phyloP scores from a whole-genome alignment of 2,113 vertebrate genomes.

The Prochilodus magdalenae region DNA sequence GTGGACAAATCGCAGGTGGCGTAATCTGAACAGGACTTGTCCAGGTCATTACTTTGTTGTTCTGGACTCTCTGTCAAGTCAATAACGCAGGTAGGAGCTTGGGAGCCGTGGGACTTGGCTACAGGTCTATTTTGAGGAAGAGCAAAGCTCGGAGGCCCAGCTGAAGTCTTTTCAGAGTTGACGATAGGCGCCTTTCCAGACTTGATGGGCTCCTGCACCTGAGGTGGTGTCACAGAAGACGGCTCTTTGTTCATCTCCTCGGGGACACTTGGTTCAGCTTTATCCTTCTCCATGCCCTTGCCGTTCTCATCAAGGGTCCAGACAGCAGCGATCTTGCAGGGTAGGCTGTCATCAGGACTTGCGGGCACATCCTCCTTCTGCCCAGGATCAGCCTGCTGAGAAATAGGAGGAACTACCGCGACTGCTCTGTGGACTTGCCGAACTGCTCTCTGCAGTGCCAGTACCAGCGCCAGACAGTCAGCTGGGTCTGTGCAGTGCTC shows the following conservation, averaged over 20 bases:
- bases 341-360: constrained; percentile 4
- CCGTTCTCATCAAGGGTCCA: not conserved
- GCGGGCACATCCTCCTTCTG: not conserved
- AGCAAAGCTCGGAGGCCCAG: not conserved
- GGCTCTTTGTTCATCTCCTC: not conserved
- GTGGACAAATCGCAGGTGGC: constrained; percentile 23
- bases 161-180: not conserved
- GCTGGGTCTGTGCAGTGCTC: constrained; percentile 13
- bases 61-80: not conserved
- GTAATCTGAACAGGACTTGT: not conserved
- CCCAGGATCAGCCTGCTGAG: constrained; percentile 33
- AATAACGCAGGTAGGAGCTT: not conserved
- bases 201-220: not conserved
- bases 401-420: constrained; percentile 59
- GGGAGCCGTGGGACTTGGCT: not conserved
- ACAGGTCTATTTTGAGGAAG: not conserved
- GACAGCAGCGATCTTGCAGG: constrained; percentile 37
- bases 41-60: not conserved
- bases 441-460: constrained; percentile 8
- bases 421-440: constrained; percentile 43
- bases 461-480: constrained; percentile 12
- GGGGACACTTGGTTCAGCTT: not conserved
- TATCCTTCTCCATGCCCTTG: not conserved
- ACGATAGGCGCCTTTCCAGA: not conserved
- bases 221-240: not conserved